Evolutionary conservation across 2,888 invertebrate genomes (phyloP), one percentile per base, ranked within the genome.

Genomic region (Cetonia aurata): DNA sequence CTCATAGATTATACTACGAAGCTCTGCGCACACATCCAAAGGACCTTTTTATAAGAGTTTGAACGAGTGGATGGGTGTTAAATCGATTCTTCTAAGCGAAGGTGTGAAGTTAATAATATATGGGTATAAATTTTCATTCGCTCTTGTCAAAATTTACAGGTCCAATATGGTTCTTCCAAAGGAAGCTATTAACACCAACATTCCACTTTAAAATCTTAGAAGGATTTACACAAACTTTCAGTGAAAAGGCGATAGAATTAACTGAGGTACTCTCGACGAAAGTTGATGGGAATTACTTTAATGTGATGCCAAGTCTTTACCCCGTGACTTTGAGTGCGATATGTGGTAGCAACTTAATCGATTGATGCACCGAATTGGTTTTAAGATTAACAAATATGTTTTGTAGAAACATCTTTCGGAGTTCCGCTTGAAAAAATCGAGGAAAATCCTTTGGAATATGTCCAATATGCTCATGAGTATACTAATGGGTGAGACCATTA

Each of bases 141-240:
- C 19, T 9, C 3, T 52, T 10, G 10, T 17, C 41, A 12, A 55
- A n/a, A 44, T 31, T 52, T 56, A 19, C 4, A 77, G 78, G 76
- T 53, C 66, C 62, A 59, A 78, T 78, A 72, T 80, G 80, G 80
- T 76, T 76, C 46, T 69, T 67, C 3, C 78, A 78, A 68, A 72
- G 79, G 12, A 79, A 77, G 68, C 52, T 80, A 56, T 73, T 80
- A 73, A 80, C 79, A n/a, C 80, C 80, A 13, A 76, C 80, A 15
- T 82, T 82, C 66, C 81, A 82, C 72, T 81, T 81, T 72, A 76
- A 77, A 72, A 78, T 81, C 44, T 70, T 81, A 48, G 81, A 81
- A 70, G 71, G 72, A 50, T 80, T 81, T 71, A 72, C 73, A 13
- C 79, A 79, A 65, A 75, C 78, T 37, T 80, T 82, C 65, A 74